These are phyloP conservation scores for Castor canadensis DNA, from an alignment of 2,113 vertebrate species.

Conservation along the genomic window DNA sequence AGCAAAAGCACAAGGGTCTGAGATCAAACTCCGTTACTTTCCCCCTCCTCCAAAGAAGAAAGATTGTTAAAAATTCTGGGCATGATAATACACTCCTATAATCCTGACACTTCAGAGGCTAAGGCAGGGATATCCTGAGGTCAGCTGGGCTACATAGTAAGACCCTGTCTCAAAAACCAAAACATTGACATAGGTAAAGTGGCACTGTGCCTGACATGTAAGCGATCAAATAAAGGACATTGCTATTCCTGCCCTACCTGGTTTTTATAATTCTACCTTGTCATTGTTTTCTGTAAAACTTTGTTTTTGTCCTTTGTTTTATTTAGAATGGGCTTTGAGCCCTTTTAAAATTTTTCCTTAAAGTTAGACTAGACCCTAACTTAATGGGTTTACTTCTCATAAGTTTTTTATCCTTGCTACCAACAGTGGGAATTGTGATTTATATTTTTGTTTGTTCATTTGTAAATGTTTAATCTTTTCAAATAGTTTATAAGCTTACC, in stretches of 20 bases:
- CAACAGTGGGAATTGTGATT: slow-evolving; percentile 9
- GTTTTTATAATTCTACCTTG: not conserved
- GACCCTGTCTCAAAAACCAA: not conserved
- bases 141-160: not conserved
- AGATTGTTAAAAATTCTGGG: not conserved
- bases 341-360: not conserved
- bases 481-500: slow-evolving; percentile 7
- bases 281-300: not conserved
- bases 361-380: not conserved
- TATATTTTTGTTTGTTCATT: slow-evolving; percentile 23
- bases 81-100: not conserved
- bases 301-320: not conserved
- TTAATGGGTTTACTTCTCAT: not conserved
- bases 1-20: no score
- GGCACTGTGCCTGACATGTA: not conserved
- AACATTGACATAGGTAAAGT: not conserved
- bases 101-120: no score
- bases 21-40: no score
- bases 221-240: not conserved
- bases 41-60: no score
- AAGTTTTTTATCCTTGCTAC: not conserved
- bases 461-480: slow-evolving; percentile 28
- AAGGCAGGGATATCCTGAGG: no score
- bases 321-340: not conserved
- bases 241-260: not conserved